Evolutionary conservation across 2,888 invertebrate genomes (phyloP).

Genomic region (Noctua janthe): DNA sequence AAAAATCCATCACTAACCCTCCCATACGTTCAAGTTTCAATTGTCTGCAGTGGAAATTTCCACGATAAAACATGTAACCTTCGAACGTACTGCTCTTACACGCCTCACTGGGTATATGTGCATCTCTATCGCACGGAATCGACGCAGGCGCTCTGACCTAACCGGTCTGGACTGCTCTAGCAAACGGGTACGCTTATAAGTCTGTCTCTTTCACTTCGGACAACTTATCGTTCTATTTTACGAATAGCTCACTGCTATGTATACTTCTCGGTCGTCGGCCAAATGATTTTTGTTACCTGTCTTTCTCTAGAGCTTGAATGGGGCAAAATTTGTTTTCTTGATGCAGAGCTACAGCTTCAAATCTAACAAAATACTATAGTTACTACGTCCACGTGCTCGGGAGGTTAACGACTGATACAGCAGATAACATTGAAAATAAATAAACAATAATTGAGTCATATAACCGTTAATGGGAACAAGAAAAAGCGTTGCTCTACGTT

Average conservation of each 20-base stretch:
- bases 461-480: conserved; percentile 48
- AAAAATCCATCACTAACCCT: conserved; percentile 73
- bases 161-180: conserved; percentile 81
- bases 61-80: conserved; percentile 89
- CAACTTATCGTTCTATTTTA: conserved; percentile 89
- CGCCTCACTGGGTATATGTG: conserved; percentile 70
- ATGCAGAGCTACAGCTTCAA: conserved; percentile 90
- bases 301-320: conserved; percentile 90
- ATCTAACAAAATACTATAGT: conserved; percentile 88
- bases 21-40: conserved; percentile 87
- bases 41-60: conserved; percentile 90
- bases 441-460: conserved; percentile 79
- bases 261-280: conserved; percentile 90
- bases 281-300: conserved; percentile 90
- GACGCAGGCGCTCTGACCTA: conserved; percentile 88
- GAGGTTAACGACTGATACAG: conserved; percentile 89
- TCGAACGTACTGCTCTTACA: conserved; percentile 80
- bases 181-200: conserved; percentile 72
- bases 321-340: conserved; percentile 87
- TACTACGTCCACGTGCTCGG: conserved; percentile 87
- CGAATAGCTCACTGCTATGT: conserved; percentile 90
- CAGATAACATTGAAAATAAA: conserved; percentile 87
- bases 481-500: conserved; percentile 33
- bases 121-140: conserved; percentile 82
- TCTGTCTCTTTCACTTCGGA: conserved; percentile 80